A percentile compares a stretch with the other conserved stretches of the same genome.
Conservation (phyloP, 2,888 invertebrate species). For the Phania funesta region DNA sequence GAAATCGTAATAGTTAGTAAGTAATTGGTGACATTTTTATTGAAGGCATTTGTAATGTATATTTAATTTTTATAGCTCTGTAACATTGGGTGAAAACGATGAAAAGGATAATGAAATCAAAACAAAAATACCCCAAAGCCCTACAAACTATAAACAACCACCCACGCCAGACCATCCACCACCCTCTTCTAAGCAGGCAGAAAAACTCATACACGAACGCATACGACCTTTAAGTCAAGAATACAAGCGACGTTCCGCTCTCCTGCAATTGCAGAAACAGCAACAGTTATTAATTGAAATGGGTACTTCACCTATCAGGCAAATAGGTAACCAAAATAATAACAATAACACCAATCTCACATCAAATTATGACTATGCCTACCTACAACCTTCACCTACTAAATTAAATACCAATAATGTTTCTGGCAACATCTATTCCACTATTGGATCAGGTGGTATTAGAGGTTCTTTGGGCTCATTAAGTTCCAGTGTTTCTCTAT, state of each 20-base stretch:
- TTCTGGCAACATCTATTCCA: constrained; percentile 81
- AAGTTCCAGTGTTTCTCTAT: constrained; percentile 85
- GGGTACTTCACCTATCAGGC: constrained; percentile 74
- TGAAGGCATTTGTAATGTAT: neutral
- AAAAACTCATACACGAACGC: constrained; percentile 92
- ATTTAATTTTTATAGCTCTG: constrained; percentile 66
- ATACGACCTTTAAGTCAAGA: constrained; percentile 95
- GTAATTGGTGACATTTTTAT: constrained; percentile 32
- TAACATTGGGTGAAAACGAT: constrained; percentile 71
- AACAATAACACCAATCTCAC: constrained; percentile 67
- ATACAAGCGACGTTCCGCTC: constrained; percentile 76
- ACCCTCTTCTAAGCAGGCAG: constrained; percentile 93
- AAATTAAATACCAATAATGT: constrained; percentile 36
- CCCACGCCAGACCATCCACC: constrained; percentile 97
- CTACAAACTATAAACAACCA: constrained; percentile 94
- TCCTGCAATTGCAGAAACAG: constrained; percentile 73
- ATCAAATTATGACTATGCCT: constrained; percentile 74
- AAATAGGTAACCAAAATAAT: constrained; percentile 47
- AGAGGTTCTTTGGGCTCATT: constrained; percentile 84
- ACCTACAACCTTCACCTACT: constrained; percentile 68
- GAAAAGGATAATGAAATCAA: constrained; percentile 77
- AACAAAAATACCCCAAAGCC: constrained; percentile 86
- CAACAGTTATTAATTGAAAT: constrained; percentile 75
- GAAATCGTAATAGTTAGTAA: constrained; percentile 78
- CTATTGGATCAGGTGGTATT: constrained; percentile 68